A percentile compares a stretch with the other conserved stretches of the same genome.
phyloP scores from a whole-genome alignment of 2,113 vertebrate species.

The Zeus faber region DNA sequence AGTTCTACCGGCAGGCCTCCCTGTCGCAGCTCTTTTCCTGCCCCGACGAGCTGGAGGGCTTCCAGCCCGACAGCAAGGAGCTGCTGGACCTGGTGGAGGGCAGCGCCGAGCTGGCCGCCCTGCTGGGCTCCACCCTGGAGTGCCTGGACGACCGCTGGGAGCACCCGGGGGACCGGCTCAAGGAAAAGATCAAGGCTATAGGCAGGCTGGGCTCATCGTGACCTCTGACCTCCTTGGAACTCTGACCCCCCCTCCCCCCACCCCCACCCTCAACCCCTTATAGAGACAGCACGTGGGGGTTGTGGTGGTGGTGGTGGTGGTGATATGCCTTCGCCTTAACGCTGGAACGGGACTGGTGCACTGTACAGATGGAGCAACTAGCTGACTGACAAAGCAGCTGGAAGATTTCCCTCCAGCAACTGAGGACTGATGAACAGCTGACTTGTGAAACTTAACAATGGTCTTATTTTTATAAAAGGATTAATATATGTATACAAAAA shows the following conservation, averaged over 20 bases:
- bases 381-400: slow-evolving; percentile 24
- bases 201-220: slow-evolving; percentile 57
- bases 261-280: slow-evolving; percentile 31
- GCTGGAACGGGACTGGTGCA: slow-evolving; percentile 36
- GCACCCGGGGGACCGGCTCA: slow-evolving; percentile 50
- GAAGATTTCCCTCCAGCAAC: slow-evolving; percentile 43
- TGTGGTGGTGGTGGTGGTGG: not conserved
- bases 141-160: slow-evolving; percentile 79
- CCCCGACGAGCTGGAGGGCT: slow-evolving; percentile 85
- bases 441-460: slow-evolving; percentile 81
- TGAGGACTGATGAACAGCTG: slow-evolving; percentile 67
- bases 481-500: slow-evolving; percentile 75
- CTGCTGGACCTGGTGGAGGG: slow-evolving; percentile 92
- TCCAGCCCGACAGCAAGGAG: slow-evolving; percentile 90
- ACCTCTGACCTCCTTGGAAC: slow-evolving; percentile 32
- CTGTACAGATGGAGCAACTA: slow-evolving; percentile 60
- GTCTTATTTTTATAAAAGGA: slow-evolving; percentile 77
- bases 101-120: slow-evolving; percentile 85
- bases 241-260: slow-evolving; percentile 22
- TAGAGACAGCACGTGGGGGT: slow-evolving; percentile 36
- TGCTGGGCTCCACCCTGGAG: slow-evolving; percentile 88
- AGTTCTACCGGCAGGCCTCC: slow-evolving; percentile 91
- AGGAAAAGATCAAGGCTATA: slow-evolving; percentile 56
- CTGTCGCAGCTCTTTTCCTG: slow-evolving; percentile 90
- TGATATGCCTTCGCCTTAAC: slow-evolving; percentile 50